Evolutionary conservation across 2,113 vertebrate genomes (phyloP).

Genomic region (Argyrosomus japonicus): DNA sequence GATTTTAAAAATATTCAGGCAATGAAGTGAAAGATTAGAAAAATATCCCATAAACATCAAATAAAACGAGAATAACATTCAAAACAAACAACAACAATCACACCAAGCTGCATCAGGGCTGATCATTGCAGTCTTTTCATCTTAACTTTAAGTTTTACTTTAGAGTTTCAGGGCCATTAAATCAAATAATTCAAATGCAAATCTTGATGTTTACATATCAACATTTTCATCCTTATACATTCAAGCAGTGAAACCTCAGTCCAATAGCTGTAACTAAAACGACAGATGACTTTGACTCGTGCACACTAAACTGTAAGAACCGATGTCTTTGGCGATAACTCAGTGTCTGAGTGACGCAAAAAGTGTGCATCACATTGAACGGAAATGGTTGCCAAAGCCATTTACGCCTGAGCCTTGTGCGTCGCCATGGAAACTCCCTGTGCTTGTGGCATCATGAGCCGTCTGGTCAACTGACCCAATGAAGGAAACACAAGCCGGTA

Average conservation of each 20-base stretch:
- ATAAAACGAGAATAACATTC: background rate
- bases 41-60: background rate
- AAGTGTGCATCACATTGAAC: background rate
- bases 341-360: background rate
- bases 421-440: slow-evolving; percentile 71
- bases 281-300: background rate
- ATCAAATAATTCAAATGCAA: background rate
- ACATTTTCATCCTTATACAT: background rate
- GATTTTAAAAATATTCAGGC: background rate
- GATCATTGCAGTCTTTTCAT: background rate
- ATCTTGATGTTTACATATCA: background rate
- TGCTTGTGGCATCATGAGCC: slow-evolving; percentile 27
- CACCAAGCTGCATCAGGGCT: background rate
- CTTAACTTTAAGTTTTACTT: background rate
- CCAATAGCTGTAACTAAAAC: background rate
- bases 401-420: slow-evolving; percentile 27
- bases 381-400: slow-evolving; percentile 37
- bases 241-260: background rate
- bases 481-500: slow-evolving; percentile 7
- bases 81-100: background rate
- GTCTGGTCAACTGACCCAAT: slow-evolving; percentile 40
- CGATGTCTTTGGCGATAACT: background rate
- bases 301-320: background rate
- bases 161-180: no score
- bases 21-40: background rate